A percentile compares a stretch with the other conserved stretches of the same genome.
Conservation (phyloP, 2,888 invertebrate species). For the Noctua janthina region DNA sequence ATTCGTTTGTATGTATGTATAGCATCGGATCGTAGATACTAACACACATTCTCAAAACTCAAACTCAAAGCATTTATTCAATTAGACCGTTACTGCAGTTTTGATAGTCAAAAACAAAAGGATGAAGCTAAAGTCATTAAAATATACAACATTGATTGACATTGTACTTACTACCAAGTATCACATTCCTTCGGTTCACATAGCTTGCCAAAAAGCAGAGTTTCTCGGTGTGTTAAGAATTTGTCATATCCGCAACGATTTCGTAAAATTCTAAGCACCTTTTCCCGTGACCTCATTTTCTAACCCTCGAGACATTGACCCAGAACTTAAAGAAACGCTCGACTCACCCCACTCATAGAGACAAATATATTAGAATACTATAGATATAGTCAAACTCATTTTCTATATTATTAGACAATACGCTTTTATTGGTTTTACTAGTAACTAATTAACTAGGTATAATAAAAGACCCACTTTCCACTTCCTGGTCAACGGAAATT, state of each 20-base stretch:
- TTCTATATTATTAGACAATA: background rate
- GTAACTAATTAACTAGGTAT: too few species aligned
- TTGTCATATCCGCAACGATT: background rate
- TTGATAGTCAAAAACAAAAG: too few species aligned
- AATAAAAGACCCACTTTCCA: too few species aligned
- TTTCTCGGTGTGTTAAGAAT: background rate
- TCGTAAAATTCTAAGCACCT: background rate
- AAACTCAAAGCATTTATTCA: too few species aligned
- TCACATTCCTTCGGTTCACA: background rate
- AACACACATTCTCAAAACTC: background rate
- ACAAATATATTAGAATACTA: background rate
- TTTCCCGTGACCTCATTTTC: background rate
- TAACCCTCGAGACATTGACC: background rate
- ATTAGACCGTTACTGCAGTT: too few species aligned
- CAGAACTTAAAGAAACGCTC: background rate
- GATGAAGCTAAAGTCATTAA: too few species aligned
- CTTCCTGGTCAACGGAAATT: too few species aligned
- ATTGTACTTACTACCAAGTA: too few species aligned
- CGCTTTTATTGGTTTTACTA: too few species aligned
- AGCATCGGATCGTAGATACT: background rate
- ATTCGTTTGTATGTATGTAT: background rate
- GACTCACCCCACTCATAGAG: background rate
- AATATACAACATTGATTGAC: too few species aligned
- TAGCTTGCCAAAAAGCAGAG: background rate
- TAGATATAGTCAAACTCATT: background rate